Percentiles rank a stretch among this genome's conserved stretches.
These are phyloP conservation scores for Echinops telfairi DNA, from an alignment of 2,113 vertebrate genomes.

Conservation along the genomic window DNA sequence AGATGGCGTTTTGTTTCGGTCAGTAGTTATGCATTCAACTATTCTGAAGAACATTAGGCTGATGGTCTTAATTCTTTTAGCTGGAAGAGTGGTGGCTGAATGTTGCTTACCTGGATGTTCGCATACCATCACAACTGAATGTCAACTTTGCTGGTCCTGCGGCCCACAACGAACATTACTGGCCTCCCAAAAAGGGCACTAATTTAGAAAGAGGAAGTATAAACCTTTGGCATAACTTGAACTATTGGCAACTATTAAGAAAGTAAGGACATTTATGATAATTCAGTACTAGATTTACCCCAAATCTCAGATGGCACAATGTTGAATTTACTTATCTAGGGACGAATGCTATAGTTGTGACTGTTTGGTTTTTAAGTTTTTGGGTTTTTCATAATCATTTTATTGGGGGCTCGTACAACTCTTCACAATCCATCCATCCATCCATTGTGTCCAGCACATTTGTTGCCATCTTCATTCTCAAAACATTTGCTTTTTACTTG, in stretches of 20 bases:
- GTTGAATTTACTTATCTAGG: conserved; percentile 27
- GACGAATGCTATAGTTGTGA: conserved; percentile 3
- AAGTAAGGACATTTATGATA: conserved; percentile 86
- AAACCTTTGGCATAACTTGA: conserved; percentile 90
- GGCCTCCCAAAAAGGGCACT: conserved; percentile 93
- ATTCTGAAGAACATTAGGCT: conserved; percentile 15
- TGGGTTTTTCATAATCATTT: no score
- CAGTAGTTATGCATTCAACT: not conserved
- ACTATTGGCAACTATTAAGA: conserved; percentile 95
- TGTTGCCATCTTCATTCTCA: no score
- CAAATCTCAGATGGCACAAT: conserved; percentile 7
- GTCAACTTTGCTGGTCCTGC: conserved; percentile 94
- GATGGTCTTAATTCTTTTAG: conserved; percentile 85
- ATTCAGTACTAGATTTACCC: conserved; percentile 23
- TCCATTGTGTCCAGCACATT: no score
- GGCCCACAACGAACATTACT: conserved; percentile 93
- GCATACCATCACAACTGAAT: conserved; percentile 93
- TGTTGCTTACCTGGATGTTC: conserved; percentile 93
- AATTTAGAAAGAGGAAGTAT: conserved; percentile 93
- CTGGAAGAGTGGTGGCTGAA: conserved; percentile 99
- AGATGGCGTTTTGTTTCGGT: not conserved
- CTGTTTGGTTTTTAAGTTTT: not conserved
- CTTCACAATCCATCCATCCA: no score
- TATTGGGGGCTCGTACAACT: no score
- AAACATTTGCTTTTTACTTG: no score